These are phyloP conservation scores for Stenotaenia linearis DNA, from an alignment of 2,888 invertebrate genomes.

Conservation along the genomic window DNA sequence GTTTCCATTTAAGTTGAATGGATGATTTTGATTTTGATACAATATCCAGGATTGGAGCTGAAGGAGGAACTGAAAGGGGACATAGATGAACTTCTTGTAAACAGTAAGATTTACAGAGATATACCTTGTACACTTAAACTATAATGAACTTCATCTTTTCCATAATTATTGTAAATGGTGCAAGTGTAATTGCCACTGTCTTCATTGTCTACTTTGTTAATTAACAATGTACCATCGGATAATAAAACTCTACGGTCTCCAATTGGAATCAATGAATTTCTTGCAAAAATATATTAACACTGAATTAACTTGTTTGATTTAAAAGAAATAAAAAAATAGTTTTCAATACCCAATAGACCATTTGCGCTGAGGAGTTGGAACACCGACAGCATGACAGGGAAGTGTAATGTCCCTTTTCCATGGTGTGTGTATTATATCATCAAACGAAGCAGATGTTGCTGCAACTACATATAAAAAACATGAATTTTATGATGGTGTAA, in stretches of 20 bases:
- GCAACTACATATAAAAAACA: background rate
- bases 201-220: constrained; percentile 2
- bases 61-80: constrained; percentile 38
- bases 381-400: constrained; percentile 13
- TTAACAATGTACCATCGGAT: constrained; percentile 10
- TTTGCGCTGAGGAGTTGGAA: constrained; percentile 13
- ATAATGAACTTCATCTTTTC: constrained; percentile 17
- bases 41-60: constrained; percentile 38
- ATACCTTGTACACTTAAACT: constrained; percentile 26
- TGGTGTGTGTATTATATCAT: background rate
- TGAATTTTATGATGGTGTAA: background rate
- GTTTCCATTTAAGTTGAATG: constrained; percentile 38
- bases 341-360: constrained; percentile 18
- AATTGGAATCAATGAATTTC: background rate
- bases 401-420: constrained; percentile 24
- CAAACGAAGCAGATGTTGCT: constrained; percentile 10
- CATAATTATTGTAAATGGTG: background rate
- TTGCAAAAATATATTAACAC: background rate
- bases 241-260: background rate
- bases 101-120: background rate
- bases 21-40: constrained; percentile 37
- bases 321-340: background rate
- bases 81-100: too few relatives aligned
- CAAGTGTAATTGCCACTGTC: constrained; percentile 15
- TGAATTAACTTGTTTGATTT: background rate